Conservation (phyloP, 1,140 invertebrate genomes). For the Diplogasteroides magnus region DNA sequence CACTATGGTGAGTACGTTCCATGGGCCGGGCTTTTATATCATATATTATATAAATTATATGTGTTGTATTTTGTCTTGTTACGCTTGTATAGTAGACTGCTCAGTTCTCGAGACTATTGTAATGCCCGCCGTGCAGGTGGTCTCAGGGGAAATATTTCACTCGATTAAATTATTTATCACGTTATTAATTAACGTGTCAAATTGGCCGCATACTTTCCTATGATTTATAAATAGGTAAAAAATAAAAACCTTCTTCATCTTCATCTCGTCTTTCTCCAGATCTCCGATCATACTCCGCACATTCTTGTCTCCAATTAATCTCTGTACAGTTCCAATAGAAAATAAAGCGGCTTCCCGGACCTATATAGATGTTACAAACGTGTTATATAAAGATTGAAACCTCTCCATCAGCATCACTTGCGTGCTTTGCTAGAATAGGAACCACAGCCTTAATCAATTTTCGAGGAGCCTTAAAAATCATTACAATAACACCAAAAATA, state of each 20-base stretch:
- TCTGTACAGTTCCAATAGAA: constrained; percentile 86
- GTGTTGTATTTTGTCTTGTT: too few relatives aligned
- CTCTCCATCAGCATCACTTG: constrained; percentile 47
- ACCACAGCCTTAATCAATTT: constrained; percentile 81
- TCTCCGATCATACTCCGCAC: constrained; percentile 79
- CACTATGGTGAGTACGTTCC: too few relatives aligned
- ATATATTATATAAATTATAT: too few relatives aligned
- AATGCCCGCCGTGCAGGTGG: too few relatives aligned
- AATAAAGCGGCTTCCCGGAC: constrained; percentile 62
- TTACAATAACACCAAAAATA: neutral
- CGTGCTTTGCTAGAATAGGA: constrained; percentile 69
- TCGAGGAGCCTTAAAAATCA: constrained; percentile 68
- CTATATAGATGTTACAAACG: too few relatives aligned
- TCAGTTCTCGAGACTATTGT: too few relatives aligned
- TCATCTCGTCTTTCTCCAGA: constrained; percentile 70
- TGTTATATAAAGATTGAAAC: too few relatives aligned
- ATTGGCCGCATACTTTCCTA: neutral
- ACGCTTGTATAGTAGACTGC: too few relatives aligned
- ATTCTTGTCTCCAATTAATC: constrained; percentile 83
- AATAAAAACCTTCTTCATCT: constrained; percentile 73
- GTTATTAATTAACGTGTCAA: too few relatives aligned
- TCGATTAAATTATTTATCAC: too few relatives aligned
- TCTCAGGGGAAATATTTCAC: too few relatives aligned
- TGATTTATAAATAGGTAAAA: neutral
- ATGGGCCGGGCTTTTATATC: neutral